Evolutionary conservation across 2,113 vertebrate genomes (phyloP).

Genomic region (Calyptommatus sinebrachiatus): DNA sequence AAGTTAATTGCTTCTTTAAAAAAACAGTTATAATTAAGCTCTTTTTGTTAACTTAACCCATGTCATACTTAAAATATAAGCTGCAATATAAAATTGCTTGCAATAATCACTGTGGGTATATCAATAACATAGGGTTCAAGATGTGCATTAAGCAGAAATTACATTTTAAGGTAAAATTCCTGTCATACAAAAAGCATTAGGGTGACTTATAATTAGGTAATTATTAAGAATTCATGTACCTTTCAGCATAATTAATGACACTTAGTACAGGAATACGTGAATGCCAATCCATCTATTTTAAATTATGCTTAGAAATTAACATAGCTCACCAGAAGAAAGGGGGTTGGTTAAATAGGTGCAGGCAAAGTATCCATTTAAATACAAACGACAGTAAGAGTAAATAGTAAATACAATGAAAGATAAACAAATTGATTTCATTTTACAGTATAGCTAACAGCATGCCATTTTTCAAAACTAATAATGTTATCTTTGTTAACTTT

Average conservation of each 20-base stretch:
- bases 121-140: slow-evolving; percentile 14
- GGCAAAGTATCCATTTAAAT: slow-evolving; percentile 52
- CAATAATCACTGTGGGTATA: neutral
- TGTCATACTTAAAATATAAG: neutral
- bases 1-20: neutral
- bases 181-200: slow-evolving; percentile 50
- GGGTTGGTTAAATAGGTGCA: slow-evolving; percentile 55
- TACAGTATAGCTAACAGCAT: slow-evolving; percentile 62
- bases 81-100: neutral
- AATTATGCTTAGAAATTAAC: slow-evolving; percentile 59
- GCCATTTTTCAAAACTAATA: slow-evolving; percentile 71
- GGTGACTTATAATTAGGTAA: slow-evolving; percentile 50
- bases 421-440: slow-evolving; percentile 54
- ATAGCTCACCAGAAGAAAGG: slow-evolving; percentile 58
- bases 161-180: slow-evolving; percentile 50
- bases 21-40: neutral
- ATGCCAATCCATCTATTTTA: slow-evolving; percentile 58
- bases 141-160: slow-evolving; percentile 46
- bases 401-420: slow-evolving; percentile 60
- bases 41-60: fast-evolving
- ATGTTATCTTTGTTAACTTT: slow-evolving; percentile 73
- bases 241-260: slow-evolving; percentile 65
- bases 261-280: slow-evolving; percentile 56
- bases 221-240: slow-evolving; percentile 61
- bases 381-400: slow-evolving; percentile 26